phyloP scores from a whole-genome alignment of 2,888 invertebrate genomes.

The Eudemis profundana region DNA sequence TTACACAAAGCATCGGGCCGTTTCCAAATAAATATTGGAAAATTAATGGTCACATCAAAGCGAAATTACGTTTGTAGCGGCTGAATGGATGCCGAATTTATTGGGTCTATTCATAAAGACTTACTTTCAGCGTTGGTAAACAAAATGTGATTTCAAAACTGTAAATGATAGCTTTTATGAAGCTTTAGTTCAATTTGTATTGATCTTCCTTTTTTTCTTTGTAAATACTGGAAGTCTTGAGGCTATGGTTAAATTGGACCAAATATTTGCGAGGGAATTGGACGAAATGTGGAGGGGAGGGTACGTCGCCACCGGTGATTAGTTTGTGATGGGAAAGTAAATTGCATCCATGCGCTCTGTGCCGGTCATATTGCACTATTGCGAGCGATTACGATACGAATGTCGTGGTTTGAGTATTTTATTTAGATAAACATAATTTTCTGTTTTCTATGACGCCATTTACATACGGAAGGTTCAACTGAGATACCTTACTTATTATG shows the following conservation, averaged over 20 bases:
- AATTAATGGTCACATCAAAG: conserved; percentile 43
- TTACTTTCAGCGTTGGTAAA: conserved; percentile 7
- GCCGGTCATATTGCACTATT: conserved; percentile 51
- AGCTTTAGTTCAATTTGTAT: conserved; percentile 8
- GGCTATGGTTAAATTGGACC: neutral
- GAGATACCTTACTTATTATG: too few species aligned
- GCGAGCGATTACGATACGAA: conserved; percentile 13
- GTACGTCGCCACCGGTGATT: conserved; percentile 62
- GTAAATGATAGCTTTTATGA: conserved; percentile 2
- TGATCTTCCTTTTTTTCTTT: neutral
- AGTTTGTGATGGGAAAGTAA: conserved; percentile 79
- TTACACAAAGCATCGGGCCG: conserved; percentile 38
- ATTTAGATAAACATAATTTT: too few species aligned
- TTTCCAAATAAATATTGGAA: conserved; percentile 41
- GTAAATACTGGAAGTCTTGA: neutral
- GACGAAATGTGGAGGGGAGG: conserved; percentile 44
- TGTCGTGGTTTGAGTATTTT: neutral
- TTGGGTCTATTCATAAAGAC: conserved; percentile 20
- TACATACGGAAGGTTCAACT: too few species aligned
- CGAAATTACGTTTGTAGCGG: conserved; percentile 30
- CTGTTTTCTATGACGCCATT: too few species aligned
- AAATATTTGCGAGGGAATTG: conserved; percentile 44
- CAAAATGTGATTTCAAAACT: conserved; percentile 9
- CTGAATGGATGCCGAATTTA: conserved; percentile 28
- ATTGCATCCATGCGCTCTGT: conserved; percentile 66